phyloP scores from a whole-genome alignment of 2,113 vertebrate species.

The Rhagologus leucostigma region DNA sequence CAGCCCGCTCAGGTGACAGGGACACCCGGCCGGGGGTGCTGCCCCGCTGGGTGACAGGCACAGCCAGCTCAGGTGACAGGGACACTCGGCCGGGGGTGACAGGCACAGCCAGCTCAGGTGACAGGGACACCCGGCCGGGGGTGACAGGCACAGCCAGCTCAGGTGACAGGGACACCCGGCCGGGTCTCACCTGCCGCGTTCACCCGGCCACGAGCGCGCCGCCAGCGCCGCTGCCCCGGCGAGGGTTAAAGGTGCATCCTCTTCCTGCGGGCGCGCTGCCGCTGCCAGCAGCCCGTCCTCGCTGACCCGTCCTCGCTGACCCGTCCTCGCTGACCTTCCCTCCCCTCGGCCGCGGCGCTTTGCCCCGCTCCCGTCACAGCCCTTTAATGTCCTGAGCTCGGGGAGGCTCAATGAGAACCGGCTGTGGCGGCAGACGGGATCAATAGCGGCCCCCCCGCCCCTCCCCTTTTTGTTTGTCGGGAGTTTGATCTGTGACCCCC shows the following conservation, averaged over 20 bases:
- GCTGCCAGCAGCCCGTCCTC: slow-evolving; percentile 58
- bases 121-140: not conserved
- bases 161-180: not conserved
- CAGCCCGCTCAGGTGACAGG: not conserved
- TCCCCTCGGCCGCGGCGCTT: slow-evolving; percentile 46
- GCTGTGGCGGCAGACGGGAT: slow-evolving; percentile 72
- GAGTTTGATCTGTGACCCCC: slow-evolving; percentile 70
- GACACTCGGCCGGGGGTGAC: not conserved
- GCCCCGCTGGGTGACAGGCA: too few species aligned
- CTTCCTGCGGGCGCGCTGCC: slow-evolving; percentile 2
- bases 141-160: too few species aligned
- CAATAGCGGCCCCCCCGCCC: slow-evolving; percentile 51
- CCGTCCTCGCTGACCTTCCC: slow-evolving; percentile 39
- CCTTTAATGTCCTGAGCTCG: slow-evolving; percentile 58
- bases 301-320: too few species aligned
- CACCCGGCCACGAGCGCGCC: not conserved
- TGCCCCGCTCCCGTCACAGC: slow-evolving; percentile 24
- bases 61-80: not conserved
- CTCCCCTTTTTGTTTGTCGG: slow-evolving; percentile 28
- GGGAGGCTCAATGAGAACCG: slow-evolving; percentile 76
- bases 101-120: not conserved
- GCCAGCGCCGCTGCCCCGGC: not conserved
- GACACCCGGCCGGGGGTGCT: accelerated
- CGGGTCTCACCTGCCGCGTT: slow-evolving; percentile 56
- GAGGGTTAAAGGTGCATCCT: slow-evolving; percentile 58